A percentile compares a stretch with the other conserved stretches of the same genome.
These are phyloP conservation scores for Vicugna pacos DNA, from an alignment of 2,113 vertebrate species.

Conservation along the genomic window DNA sequence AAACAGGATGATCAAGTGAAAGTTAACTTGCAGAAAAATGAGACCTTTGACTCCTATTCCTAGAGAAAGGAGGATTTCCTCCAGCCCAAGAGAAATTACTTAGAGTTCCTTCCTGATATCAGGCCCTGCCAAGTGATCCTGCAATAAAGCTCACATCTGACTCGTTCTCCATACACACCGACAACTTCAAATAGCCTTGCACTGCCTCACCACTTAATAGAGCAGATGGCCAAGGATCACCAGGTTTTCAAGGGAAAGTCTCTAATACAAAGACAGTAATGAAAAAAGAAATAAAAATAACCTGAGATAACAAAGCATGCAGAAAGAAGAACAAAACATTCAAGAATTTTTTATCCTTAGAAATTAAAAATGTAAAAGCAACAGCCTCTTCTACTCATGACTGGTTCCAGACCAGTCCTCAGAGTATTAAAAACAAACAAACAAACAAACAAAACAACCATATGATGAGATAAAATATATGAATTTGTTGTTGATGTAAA, in stretches of 20 bases:
- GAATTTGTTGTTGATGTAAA: neutral
- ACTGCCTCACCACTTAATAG: neutral
- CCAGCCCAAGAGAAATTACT: neutral
- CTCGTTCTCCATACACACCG: neutral
- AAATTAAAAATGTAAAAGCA: constrained; percentile 31
- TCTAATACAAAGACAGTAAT: neutral
- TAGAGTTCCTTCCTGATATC: neutral
- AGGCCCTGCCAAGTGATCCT: neutral
- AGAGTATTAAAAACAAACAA: neutral
- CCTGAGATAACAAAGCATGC: neutral
- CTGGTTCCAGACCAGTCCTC: neutral
- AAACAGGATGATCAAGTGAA: neutral
- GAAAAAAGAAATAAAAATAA: neutral
- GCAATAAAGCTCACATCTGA: neutral
- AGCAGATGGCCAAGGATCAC: neutral
- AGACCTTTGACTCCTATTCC: neutral
- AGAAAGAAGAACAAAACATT: neutral
- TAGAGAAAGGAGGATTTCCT: neutral
- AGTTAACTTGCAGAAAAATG: neutral
- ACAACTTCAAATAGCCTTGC: neutral
- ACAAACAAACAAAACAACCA: neutral
- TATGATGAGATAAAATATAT: neutral
- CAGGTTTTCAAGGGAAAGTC: neutral
- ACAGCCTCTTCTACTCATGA: neutral
- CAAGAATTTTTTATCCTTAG: neutral